Percentiles rank a stretch among this genome's conserved stretches.
Evolutionary conservation across 2,797 vertebrate genomes (phyloP).

Genomic region (Gallirallus australis): DNA sequence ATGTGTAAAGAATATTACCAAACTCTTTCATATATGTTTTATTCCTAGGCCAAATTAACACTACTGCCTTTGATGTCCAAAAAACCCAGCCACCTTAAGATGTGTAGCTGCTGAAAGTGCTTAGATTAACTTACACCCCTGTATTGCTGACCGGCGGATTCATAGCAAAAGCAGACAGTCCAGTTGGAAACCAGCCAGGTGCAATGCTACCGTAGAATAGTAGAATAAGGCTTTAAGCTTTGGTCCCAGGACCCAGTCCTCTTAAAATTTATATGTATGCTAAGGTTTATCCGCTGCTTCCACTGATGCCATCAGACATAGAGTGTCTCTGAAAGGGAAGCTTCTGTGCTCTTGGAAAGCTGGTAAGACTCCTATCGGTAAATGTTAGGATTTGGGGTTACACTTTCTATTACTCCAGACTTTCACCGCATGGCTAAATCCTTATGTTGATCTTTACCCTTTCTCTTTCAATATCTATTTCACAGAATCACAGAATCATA

Average conservation of each 20-base stretch:
- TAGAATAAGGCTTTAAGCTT: background rate
- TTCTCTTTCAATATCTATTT: background rate
- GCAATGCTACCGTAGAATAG: background rate
- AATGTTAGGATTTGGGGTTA: background rate
- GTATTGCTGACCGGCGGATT: background rate
- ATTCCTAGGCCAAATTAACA: background rate
- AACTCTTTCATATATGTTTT: background rate
- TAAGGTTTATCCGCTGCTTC: background rate
- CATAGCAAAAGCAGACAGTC: background rate
- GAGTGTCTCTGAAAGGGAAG: background rate
- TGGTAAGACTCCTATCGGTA: background rate
- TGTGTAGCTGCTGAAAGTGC: fast-evolving
- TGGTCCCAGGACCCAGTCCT: background rate
- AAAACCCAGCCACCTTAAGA: background rate
- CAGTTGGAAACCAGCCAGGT: background rate
- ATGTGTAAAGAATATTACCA: background rate
- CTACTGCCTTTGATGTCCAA: background rate
- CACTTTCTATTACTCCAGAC: background rate
- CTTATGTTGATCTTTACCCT: background rate
- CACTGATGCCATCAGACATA: background rate
- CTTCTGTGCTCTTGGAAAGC: background rate
- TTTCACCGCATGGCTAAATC: background rate
- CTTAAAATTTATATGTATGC: background rate
- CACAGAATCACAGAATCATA: no score
- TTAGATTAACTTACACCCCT: background rate